Evolutionary conservation across 2,113 vertebrate genomes (phyloP).

Genomic region (Leptobrachium ailaonicum): DNA sequence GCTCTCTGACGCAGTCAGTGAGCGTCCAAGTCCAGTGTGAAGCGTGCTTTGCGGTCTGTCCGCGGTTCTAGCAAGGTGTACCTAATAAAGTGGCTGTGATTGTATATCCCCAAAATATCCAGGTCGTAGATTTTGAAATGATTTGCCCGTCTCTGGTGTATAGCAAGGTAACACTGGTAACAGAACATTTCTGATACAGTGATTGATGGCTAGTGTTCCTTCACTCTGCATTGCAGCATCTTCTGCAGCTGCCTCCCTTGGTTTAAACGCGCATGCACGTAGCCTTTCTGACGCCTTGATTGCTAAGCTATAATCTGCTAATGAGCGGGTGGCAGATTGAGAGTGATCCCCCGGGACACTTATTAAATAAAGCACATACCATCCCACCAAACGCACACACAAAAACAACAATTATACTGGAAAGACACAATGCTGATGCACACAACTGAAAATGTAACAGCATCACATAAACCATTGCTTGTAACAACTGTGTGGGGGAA

Average conservation of each 20-base stretch:
- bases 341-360: constrained; percentile 39
- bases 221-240: constrained; percentile 45
- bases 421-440: constrained; percentile 23
- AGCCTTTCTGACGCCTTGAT: constrained; percentile 36
- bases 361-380: constrained; percentile 26
- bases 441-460: constrained; percentile 14
- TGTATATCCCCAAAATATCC: too few species aligned
- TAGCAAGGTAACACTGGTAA: too few species aligned
- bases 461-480: not conserved
- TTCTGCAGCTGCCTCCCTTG: constrained; percentile 26
- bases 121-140: too few species aligned
- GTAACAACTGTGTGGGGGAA: not conserved
- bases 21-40: too few species aligned
- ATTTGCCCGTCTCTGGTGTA: too few species aligned
- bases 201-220: not conserved
- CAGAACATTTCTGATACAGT: not conserved
- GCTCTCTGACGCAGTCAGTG: too few species aligned
- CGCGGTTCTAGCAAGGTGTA: too few species aligned
- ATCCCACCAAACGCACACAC: constrained; percentile 16
- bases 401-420: constrained; percentile 44
- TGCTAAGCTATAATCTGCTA: constrained; percentile 44
- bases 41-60: too few species aligned
- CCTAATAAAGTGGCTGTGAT: too few species aligned
- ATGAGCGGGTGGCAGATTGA: constrained; percentile 38
- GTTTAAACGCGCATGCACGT: constrained; percentile 16